Conservation (phyloP, 23 tunicate species). For the Ciona savignyi region DNA sequence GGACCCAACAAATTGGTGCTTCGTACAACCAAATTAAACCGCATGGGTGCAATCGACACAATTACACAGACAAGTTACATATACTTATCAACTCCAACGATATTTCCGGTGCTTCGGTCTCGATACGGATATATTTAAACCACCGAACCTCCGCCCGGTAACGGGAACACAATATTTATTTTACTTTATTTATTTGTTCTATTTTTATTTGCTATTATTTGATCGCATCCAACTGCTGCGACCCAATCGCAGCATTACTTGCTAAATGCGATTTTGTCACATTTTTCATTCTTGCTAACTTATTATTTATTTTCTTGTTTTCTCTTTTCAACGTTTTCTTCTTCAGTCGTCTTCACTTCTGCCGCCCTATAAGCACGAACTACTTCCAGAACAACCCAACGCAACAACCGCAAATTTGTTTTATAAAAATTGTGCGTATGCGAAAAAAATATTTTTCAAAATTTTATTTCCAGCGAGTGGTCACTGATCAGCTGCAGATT, state of each 20-base stretch:
- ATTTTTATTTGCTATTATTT: neutral
- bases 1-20: too few relatives aligned
- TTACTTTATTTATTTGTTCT: too few relatives aligned
- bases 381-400: neutral
- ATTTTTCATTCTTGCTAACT: neutral
- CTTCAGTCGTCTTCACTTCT: neutral
- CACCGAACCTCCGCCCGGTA: neutral
- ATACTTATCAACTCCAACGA: neutral
- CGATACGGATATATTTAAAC: neutral
- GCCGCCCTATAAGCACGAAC: neutral
- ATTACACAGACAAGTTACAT: neutral
- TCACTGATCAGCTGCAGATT: neutral
- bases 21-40: neutral
- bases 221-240: neutral
- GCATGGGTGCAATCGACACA: neutral
- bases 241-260: neutral
- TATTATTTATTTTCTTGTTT: too few relatives aligned
- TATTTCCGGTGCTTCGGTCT: neutral
- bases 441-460: neutral
- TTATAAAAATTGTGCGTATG: neutral
- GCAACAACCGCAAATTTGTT: neutral
- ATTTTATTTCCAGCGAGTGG: neutral
- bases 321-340: neutral
- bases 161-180: neutral
- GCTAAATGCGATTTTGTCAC: neutral